phyloP scores from a whole-genome alignment of 2,888 invertebrate species.

The Tholera decimalis region DNA sequence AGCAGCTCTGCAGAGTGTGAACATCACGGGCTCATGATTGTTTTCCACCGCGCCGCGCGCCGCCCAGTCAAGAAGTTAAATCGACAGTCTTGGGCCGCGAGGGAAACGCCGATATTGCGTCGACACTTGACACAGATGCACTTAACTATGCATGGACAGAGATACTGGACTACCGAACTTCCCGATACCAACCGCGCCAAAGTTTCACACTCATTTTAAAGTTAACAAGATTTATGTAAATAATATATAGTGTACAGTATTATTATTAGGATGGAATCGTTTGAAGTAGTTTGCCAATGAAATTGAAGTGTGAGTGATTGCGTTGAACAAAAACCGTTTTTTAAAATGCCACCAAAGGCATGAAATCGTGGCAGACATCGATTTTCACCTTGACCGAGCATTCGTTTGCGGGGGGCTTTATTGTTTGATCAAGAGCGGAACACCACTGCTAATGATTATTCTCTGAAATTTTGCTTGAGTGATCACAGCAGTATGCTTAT shows the following conservation, averaged over 20 bases:
- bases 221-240: constrained; percentile 62
- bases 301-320: neutral
- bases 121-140: constrained; percentile 86
- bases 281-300: neutral
- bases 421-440: constrained; percentile 79
- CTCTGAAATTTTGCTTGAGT: constrained; percentile 72
- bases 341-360: constrained; percentile 62
- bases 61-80: constrained; percentile 80
- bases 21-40: constrained; percentile 69
- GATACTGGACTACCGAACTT: constrained; percentile 81
- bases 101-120: constrained; percentile 85
- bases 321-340: constrained; percentile 21
- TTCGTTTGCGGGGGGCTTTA: constrained; percentile 76
- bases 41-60: constrained; percentile 60
- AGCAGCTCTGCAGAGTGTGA: constrained; percentile 70
- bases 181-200: constrained; percentile 79
- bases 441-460: constrained; percentile 68
- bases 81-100: constrained; percentile 74
- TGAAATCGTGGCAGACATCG: constrained; percentile 82
- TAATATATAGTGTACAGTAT: neutral
- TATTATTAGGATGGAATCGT: neutral
- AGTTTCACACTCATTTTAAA: constrained; percentile 81
- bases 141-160: constrained; percentile 89
- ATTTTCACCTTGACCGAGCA: constrained; percentile 86
- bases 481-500: constrained; percentile 71